Evolutionary conservation across 1,140 invertebrate genomes (phyloP).

Genomic region (Sarcophaga bullata): DNA sequence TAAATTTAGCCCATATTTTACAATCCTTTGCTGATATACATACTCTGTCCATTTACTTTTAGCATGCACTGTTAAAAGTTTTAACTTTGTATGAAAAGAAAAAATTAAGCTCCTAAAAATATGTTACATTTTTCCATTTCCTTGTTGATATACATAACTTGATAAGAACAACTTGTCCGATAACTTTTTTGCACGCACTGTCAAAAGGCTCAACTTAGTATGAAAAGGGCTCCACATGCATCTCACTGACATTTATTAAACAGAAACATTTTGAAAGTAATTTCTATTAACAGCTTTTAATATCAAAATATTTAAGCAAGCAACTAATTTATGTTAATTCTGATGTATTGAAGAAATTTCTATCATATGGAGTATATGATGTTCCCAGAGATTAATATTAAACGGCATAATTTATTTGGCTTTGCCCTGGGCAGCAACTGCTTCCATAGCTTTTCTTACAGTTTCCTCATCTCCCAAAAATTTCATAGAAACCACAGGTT

Average conservation of each 20-base stretch:
- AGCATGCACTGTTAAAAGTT: too few species aligned
- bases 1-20: too few species aligned
- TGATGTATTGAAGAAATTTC: background rate
- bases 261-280: background rate
- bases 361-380: background rate
- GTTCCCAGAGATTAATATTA: background rate
- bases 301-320: background rate
- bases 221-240: too few species aligned
- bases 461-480: slow-evolving; percentile 95
- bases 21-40: too few species aligned
- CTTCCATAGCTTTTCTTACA: slow-evolving; percentile 92
- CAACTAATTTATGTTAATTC: background rate
- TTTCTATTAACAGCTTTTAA: background rate
- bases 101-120: too few species aligned
- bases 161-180: too few species aligned
- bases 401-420: slow-evolving; percentile 55
- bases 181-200: too few species aligned
- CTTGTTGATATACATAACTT: too few species aligned
- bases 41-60: too few species aligned
- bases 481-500: slow-evolving; percentile 90
- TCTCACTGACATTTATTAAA: background rate
- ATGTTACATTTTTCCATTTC: too few species aligned
- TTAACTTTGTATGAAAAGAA: too few species aligned
- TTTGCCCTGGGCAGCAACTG: slow-evolving; percentile 94
- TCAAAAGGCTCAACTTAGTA: too few species aligned